Evolutionary conservation across 1,140 invertebrate species (phyloP), one percentile per base, ranked within the genome.

Genomic region (Epicauta chinensis): DNA sequence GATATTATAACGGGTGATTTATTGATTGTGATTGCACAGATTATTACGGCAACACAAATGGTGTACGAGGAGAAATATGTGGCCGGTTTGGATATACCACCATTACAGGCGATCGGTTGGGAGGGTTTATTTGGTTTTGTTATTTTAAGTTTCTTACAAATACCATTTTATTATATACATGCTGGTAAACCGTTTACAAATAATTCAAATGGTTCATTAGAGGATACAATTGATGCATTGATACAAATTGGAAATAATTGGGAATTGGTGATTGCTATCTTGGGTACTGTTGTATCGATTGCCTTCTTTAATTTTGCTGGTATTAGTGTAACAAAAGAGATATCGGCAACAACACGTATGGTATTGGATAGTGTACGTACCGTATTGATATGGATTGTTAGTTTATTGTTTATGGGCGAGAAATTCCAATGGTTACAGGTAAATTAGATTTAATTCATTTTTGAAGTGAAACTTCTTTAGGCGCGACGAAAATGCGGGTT

Each of bases 261-360:
- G 45, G 62, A 71, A 45, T 75, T 91, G 13, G 58, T 82, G 16
- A 62, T 82, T 47, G 84, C 86, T 32, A 74, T 87, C 50, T 51
- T 82, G 60, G 83, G 89, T 54, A 94, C 90, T n/a, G 79, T 89
- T 10, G 63, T 95, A 3, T 95, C 91, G 46, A 97, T 97, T 61
- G 93, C 93, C 2, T 93, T 97, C 68, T 97, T 97, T 74, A 97
- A 97, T 70, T 98, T 94, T 73, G 86, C 92, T 65, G 94, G 94
- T 14, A 86, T 98, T 15, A 91, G 86, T 66, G 89, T 98, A n/a
- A 94, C 93, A 0, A 97, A 97, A 75, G 89, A 95, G 71, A 80
- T 91, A 51, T 91, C 84, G 41, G 91, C 92, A n/a, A 94, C 91
- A 1, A 93, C 91, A 1, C 78, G 93, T 59, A 91, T 96, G 85